Base-by-base conservation (phyloP, 2,113 vertebrate species). In the Sylvilagus bachmani region DNA sequence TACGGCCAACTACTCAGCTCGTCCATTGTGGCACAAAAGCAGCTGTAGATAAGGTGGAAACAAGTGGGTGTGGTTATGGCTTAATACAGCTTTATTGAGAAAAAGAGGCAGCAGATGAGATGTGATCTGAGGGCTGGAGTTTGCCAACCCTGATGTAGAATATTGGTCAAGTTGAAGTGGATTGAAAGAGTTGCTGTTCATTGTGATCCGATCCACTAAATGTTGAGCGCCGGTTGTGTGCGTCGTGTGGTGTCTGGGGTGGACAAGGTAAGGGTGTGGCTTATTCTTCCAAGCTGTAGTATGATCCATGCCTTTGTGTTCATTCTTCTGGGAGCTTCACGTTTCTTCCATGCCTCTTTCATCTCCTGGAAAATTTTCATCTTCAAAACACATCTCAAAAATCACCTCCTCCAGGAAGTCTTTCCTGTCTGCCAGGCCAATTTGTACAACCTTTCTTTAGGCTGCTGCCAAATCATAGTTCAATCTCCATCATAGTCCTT, bases 61-160 rank as follows among this genome's bases (percentile, higher is more conserved):
- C 61, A 3, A 67, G 61, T 61, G 31, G 51, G 36, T 75, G 2
- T 81, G n/a, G 69, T 51, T 27, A 49, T 51, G 14, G 61, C 67
- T 33, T 33, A 74, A 74, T 79, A 73, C 73, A 88, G 88, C 38
- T 64, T 87, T 86, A 77, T 91, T 81, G 75, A 67, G 22, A 58
- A 36, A 93, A 93, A 36, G 17, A 64, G 22, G 33, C 38, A 78
- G 64, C 24, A 10, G 13, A 31, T 38, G 12, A 33, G 33, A 73
- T 58, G 73, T 81, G 17, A 31, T 33, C 33, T 49, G 27, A 73
- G 13, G 36, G 24, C 33, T 17, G 1, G 22, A 38, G 27, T 80
- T 94, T 74, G 36, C 61, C 16, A 67, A 29, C 4, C 36, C n/a
- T 66, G 49, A 38, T 89, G 12, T 61, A 85, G 67, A 69, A 74